Conservation (phyloP, 2,113 vertebrate genomes). For the Alligator mississippiensis region DNA sequence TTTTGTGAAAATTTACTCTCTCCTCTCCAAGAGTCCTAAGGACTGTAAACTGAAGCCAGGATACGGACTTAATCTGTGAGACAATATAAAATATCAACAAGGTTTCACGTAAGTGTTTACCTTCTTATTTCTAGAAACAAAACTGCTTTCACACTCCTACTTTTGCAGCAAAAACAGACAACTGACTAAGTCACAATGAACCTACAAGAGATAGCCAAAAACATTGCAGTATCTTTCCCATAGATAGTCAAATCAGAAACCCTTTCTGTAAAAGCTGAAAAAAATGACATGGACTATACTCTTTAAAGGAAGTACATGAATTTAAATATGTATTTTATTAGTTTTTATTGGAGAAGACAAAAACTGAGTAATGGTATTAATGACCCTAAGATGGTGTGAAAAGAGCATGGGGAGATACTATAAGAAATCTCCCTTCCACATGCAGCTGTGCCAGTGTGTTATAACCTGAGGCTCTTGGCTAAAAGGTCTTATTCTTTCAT, state of each 20-base stretch:
- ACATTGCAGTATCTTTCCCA: neutral
- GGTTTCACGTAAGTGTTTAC: neutral
- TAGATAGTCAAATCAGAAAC: neutral
- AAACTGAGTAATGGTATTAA: neutral
- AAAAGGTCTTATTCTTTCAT: no score
- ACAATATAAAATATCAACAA: neutral
- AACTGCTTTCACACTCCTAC: neutral
- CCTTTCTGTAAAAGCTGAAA: constrained; percentile 8
- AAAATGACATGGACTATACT: neutral
- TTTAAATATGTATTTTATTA: neutral
- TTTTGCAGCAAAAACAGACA: neutral
- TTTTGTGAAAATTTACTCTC: neutral
- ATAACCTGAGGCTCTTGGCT: neutral
- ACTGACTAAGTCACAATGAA: neutral
- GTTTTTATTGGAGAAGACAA: neutral
- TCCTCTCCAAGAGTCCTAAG: neutral
- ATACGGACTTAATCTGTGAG: neutral
- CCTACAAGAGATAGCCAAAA: neutral
- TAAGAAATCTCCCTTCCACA: neutral
- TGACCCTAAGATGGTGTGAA: neutral
- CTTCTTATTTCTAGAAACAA: neutral
- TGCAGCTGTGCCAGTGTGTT: fast-evolving
- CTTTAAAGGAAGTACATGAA: neutral
- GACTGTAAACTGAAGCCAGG: neutral
- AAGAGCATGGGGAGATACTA: neutral